These are phyloP conservation scores for Amitus sp. DNA, from an alignment of 2,888 invertebrate species.

Conservation along the genomic window DNA sequence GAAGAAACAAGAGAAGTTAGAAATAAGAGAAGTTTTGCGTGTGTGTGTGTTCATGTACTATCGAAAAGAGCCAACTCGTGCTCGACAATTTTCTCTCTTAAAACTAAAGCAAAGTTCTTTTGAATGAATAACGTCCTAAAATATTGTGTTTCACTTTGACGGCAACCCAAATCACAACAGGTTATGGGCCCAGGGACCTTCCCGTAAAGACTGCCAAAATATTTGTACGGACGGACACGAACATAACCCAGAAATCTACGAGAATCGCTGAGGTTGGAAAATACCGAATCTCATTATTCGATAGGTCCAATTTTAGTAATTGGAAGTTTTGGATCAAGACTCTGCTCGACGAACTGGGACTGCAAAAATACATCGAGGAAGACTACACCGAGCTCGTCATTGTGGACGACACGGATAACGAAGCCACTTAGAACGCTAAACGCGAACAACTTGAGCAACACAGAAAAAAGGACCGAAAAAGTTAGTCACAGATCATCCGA, in stretches of 20 bases:
- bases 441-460: slow-evolving; percentile 1
- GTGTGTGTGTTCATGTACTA: too few species aligned
- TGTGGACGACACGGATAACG: neutral
- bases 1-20: too few species aligned
- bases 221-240: neutral
- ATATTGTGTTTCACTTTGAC: too few species aligned
- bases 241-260: too few species aligned
- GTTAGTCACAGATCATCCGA: slow-evolving; percentile 42
- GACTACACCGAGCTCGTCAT: neutral
- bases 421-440: neutral
- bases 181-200: neutral
- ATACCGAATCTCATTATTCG: slow-evolving; percentile 17
- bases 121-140: too few species aligned
- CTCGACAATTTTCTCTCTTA: too few species aligned
- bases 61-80: too few species aligned
- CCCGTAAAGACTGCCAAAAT: too few species aligned
- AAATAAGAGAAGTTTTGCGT: too few species aligned
- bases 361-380: neutral
- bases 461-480: slow-evolving; percentile 35
- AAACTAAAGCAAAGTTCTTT: too few species aligned
- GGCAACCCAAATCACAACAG: too few species aligned
- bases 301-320: slow-evolving; percentile 41
- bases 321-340: slow-evolving; percentile 43
- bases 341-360: slow-evolving; percentile 24
- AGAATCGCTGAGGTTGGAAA: slow-evolving; percentile 2